Evolutionary conservation across 2,888 invertebrate genomes (phyloP).

Genomic region (Anticlea derivata): DNA sequence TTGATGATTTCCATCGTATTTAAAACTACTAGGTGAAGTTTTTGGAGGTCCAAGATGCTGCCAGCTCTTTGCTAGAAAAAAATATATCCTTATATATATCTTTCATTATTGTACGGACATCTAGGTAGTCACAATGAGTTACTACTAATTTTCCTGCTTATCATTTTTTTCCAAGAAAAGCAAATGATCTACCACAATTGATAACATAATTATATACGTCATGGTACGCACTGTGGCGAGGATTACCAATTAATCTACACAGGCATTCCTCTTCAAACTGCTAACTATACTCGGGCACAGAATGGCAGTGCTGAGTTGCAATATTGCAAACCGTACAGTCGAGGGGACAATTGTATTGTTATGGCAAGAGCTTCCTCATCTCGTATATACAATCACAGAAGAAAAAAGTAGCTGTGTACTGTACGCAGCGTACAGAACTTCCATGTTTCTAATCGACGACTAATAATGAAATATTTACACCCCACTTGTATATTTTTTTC

Average conservation of each 20-base stretch:
- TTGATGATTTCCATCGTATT: too few species aligned
- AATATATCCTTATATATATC: too few species aligned
- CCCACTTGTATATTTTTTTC: too few species aligned
- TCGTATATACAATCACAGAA: conserved; percentile 38
- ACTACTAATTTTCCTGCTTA: too few species aligned
- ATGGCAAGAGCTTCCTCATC: conserved; percentile 38
- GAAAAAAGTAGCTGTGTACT: background rate
- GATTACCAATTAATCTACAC: background rate
- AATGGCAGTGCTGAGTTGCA: conserved; percentile 32
- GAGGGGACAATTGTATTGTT: conserved; percentile 46
- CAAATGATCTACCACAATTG: background rate
- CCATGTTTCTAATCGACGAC: background rate
- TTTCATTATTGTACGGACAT: too few species aligned
- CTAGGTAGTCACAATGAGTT: too few species aligned
- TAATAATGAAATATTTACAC: too few species aligned
- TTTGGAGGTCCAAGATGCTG: too few species aligned
- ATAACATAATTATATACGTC: background rate
- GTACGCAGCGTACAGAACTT: too few species aligned
- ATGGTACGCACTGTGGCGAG: background rate
- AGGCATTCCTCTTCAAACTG: conserved; percentile 3
- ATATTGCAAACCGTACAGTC: conserved; percentile 40
- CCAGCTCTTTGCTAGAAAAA: too few species aligned
- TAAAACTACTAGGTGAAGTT: too few species aligned
- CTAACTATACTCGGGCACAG: conserved; percentile 31
- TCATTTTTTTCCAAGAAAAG: too few species aligned